Evolutionary conservation across 1,140 invertebrate genomes (phyloP).

Genomic region (Zelostemma sp.): DNA sequence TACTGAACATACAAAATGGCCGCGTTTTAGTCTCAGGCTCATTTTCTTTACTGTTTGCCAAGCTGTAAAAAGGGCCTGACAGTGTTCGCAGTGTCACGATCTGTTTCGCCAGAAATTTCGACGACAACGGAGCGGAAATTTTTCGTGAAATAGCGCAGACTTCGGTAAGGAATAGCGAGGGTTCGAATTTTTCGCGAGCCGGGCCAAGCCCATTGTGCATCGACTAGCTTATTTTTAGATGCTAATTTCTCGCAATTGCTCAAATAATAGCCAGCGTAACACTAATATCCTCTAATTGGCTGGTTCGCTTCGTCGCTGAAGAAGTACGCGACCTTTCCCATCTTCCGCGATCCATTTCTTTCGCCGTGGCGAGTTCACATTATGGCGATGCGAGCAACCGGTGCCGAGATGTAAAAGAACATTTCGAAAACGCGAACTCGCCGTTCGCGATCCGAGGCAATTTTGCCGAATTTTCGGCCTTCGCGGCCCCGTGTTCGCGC

Average conservation of each 20-base stretch:
- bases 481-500: too few relatives aligned
- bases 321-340: neutral
- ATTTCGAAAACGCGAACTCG: too few relatives aligned
- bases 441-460: too few relatives aligned
- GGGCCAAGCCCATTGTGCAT: conserved; percentile 62
- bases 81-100: conserved; percentile 53
- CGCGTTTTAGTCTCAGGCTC: conserved; percentile 66
- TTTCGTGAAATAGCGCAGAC: conserved; percentile 58
- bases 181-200: conserved; percentile 32
- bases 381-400: neutral
- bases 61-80: conserved; percentile 55
- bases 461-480: too few relatives aligned
- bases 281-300: neutral
- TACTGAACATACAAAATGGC: conserved; percentile 67
- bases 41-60: conserved; percentile 68
- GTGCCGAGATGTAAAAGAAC: neutral
- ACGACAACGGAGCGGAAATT: conserved; percentile 41
- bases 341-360: neutral
- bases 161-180: conserved; percentile 50
- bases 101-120: conserved; percentile 57
- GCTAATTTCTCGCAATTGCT: conserved; percentile 9
- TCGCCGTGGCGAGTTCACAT: neutral
- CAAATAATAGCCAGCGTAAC: neutral
- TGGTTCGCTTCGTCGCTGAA: too few relatives aligned
- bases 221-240: conserved; percentile 52